Evolutionary conservation across 1,140 invertebrate species (phyloP), one percentile per base, ranked within the genome.

Genomic region (Sarcophaga peregrina): DNA sequence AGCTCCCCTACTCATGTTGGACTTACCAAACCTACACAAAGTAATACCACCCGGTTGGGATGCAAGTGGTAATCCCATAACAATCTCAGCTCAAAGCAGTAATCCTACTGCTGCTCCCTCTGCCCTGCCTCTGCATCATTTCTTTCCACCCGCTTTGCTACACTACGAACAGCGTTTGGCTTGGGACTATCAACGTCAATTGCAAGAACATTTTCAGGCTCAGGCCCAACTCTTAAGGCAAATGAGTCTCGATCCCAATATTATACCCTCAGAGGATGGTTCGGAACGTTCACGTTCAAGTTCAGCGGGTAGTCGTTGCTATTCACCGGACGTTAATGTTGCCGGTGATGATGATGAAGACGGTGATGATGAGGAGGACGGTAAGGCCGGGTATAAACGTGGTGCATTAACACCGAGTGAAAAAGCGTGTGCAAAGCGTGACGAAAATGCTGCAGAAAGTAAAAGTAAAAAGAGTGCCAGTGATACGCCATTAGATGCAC

Each of bases 401-500:
- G 25, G 0, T 37, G 25, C 25, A 37, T 37, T 37, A 37, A 37
- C 25, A 37, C 25, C 25, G 25, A 4, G 25, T 37, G 74, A 76
- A 8, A 45, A n/a, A 11, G 45, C 52, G 8, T 15, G 89, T 48
- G 85, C 52, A 48, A 50, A 58, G 9, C 25, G 62, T 17, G 80
- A 83, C 68, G 50, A 68, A n/a, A 15, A 3, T 11, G 11, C 91
- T 91, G 8, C 46, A 8, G 76, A 74, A 37, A 47, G 25, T 54
- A 45, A 47, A 45, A 5, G 62, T 5, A 86, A 87, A 20, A 88
- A 90, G n/a, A 13, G 87, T 90, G 74, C 91, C 13, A 86, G 88
- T 17, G 94, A 94, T 81, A 98, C 97, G 15, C 98, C 98, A 0
- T 92, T 99, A 52, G 98, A 99, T 88, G 97, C 97, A 0, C 93